Evolutionary conservation across 2,888 invertebrate species (phyloP).

Genomic region (Nebria salina): DNA sequence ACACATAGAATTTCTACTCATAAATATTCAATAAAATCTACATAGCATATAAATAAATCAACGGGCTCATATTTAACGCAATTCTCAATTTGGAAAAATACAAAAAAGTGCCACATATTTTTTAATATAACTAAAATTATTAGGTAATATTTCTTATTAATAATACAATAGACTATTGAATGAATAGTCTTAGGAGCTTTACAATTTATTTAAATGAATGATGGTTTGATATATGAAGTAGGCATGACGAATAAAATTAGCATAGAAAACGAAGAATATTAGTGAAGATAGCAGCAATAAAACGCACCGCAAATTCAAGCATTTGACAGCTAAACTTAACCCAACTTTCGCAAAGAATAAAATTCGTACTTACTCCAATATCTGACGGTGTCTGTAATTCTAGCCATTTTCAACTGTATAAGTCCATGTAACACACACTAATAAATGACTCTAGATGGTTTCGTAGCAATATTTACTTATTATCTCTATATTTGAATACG

Average conservation of each 20-base stretch:
- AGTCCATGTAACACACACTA: background rate
- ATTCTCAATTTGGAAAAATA: too few relatives aligned
- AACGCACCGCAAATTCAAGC: slow-evolving; percentile 22
- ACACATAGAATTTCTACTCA: too few relatives aligned
- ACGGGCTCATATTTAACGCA: too few relatives aligned
- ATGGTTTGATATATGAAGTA: background rate
- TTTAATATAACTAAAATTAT: too few relatives aligned
- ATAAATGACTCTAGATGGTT: background rate
- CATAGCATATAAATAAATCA: too few relatives aligned
- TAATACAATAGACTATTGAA: too few relatives aligned
- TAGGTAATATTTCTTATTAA: too few relatives aligned
- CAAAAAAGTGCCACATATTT: too few relatives aligned
- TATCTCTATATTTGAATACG: background rate
- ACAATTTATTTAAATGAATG: too few relatives aligned
- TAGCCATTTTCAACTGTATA: background rate
- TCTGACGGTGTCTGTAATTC: slow-evolving; percentile 18
- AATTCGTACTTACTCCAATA: slow-evolving; percentile 24
- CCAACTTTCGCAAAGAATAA: slow-evolving; percentile 25
- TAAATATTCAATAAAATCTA: too few relatives aligned
- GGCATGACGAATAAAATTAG: background rate
- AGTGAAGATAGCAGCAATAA: background rate
- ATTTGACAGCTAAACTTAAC: slow-evolving; percentile 17
- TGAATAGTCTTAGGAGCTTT: too few relatives aligned
- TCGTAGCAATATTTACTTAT: background rate
- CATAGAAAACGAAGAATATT: background rate